Conservation (phyloP, 1,140 invertebrate species). For the Battus philenor region DNA sequence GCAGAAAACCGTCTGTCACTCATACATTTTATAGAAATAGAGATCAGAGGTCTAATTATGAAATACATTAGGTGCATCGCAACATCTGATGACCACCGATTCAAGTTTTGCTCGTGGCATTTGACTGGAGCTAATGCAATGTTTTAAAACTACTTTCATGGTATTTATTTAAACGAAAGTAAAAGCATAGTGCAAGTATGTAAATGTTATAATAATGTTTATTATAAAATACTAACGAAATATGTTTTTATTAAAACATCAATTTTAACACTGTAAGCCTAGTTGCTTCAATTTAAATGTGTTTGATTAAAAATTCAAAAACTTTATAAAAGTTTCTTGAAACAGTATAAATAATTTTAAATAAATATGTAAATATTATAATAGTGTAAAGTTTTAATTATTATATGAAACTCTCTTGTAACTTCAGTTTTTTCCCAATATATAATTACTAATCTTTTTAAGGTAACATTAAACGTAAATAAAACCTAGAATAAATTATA, state of each 20-base stretch:
- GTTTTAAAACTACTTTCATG: conserved; percentile 1
- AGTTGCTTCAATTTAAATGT: too few species aligned
- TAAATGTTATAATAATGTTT: not conserved
- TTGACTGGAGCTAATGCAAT: conserved; percentile 1
- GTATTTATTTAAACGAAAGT: not conserved
- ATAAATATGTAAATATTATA: not conserved
- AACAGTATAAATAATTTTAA: too few species aligned
- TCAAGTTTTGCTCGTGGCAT: conserved; percentile 6
- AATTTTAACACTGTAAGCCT: too few species aligned
- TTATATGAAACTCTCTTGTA: not conserved
- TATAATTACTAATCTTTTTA: too few species aligned
- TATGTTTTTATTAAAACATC: too few species aligned
- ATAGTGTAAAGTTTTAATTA: not conserved
- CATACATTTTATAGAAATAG: not conserved
- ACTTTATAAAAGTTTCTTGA: too few species aligned
- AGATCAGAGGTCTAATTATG: not conserved
- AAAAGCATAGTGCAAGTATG: not conserved
- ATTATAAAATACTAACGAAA: not conserved
- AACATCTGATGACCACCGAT: conserved; percentile 2
- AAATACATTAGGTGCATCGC: conserved; percentile 1
- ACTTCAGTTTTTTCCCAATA: too few species aligned
- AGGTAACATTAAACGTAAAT: too few species aligned
- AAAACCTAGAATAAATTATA: not conserved
- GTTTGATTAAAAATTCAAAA: too few species aligned
- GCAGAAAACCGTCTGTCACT: conserved; percentile 5